Evolutionary conservation across 2,113 vertebrate species (phyloP).

Genomic region (Anseranas semipalmata): DNA sequence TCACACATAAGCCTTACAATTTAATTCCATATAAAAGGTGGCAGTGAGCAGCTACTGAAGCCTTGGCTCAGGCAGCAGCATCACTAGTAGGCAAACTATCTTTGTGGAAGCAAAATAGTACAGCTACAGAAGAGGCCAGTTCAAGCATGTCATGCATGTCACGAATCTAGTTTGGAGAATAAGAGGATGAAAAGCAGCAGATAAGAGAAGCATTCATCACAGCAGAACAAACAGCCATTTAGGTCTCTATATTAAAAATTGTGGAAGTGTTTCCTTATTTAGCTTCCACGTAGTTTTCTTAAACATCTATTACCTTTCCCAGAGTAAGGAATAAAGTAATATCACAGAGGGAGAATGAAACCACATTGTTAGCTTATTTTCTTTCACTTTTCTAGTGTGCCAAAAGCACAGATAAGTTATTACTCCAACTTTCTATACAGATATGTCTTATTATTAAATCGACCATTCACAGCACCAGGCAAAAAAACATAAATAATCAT

Average conservation of each 20-base stretch:
- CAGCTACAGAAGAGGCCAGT: neutral
- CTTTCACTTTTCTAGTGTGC: neutral
- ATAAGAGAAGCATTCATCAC: neutral
- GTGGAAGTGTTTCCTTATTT: neutral
- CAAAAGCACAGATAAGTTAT: neutral
- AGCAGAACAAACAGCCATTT: neutral
- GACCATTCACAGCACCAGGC: neutral
- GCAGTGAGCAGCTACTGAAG: neutral
- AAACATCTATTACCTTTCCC: neutral
- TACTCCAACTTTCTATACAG: neutral
- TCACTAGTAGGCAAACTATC: neutral
- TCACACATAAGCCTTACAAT: rapidly evolving
- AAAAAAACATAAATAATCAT: neutral
- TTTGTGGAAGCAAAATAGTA: neutral
- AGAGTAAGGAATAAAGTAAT: neutral
- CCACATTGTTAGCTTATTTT: neutral
- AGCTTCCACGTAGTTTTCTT: neutral
- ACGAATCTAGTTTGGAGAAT: neutral
- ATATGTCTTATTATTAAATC: neutral
- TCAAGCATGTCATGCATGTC: neutral
- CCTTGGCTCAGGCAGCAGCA: neutral
- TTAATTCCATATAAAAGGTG: neutral
- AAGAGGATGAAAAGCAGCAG: neutral
- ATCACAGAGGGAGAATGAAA: neutral
- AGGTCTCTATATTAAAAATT: neutral